Evolutionary conservation across 1,140 invertebrate species (phyloP), one percentile per base, ranked within the genome.

Genomic region (Triops longicaudatus): DNA sequence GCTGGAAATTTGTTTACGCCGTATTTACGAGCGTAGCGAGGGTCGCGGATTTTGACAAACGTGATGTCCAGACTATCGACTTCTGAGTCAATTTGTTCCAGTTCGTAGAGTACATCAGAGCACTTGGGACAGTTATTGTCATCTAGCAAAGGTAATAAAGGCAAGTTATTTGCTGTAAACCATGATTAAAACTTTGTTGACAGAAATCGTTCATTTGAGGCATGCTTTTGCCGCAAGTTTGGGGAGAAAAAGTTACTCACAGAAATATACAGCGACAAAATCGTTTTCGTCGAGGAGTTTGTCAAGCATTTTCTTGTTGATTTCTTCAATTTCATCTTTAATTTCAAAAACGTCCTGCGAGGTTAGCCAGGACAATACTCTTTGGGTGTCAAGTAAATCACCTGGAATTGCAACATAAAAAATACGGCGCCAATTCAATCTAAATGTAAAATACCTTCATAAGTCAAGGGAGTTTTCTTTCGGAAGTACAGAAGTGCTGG

Each of bases 271-370:
- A n/a, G 94, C 91, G 22, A 97, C 85, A 83, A 95, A 97, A 85
- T 97, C 95, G 82, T 96, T 97, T 84, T 97, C 95, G 80, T 97
- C 94, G 1, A 98, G 85, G 1, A 97, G 84, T 85, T 97, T 97
- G 80, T 97, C 94, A 72, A 98, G 85, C 95, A 98, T 97, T 85
- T 96, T 95, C 71, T 92, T 89, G 83, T 97, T 97, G 0, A 97
- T 94, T 84, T 97, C 94, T 84, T 97, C 95, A 82, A 98, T 97
- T 88, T 97, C 95, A 83, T 96, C 96, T 86, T 96, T 95, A 43
- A 97, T 92, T 85, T 97, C 94, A 85, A 98, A 96, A 27, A 96
- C 93, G 84, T 98, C 95, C 83, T 96, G 93, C 14, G 93, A 95
- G 11, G 95, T 97, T 14, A 97, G 84, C 95, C 95, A 98, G 78